These are phyloP conservation scores for Bos indicus DNA, from an alignment of 2,113 vertebrate species.

Conservation along the genomic window DNA sequence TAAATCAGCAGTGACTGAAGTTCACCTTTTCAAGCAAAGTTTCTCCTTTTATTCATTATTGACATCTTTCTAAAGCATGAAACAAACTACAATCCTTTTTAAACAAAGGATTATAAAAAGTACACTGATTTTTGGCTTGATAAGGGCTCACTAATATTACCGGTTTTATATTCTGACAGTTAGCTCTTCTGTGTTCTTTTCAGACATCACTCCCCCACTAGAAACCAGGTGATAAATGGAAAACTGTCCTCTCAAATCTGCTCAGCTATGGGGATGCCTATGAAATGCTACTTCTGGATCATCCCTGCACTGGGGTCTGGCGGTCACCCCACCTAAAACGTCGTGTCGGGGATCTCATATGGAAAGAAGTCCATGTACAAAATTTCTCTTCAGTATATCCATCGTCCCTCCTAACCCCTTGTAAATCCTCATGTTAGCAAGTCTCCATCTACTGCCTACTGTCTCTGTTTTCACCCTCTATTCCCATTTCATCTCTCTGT, in stretches of 20 bases:
- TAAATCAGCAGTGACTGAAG: neutral
- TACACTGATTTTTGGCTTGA: neutral
- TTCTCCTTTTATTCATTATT: constrained; percentile 9
- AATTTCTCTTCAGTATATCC: neutral
- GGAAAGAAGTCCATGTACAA: neutral
- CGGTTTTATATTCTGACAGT: neutral
- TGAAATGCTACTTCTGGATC: neutral
- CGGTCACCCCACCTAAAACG: neutral
- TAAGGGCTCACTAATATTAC: neutral
- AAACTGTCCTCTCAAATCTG: neutral
- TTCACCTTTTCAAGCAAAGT: neutral
- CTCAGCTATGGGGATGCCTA: neutral
- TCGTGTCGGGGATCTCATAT: neutral
- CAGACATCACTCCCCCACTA: neutral
- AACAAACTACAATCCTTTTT: neutral
- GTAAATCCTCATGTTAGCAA: neutral
- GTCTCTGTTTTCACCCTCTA: neutral
- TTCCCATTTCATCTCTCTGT: neutral
- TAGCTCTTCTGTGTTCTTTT: neutral
- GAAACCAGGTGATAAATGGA: neutral
- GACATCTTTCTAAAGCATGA: neutral
- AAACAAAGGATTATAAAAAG: constrained; percentile 26
- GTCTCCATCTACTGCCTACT: neutral
- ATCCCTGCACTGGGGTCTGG: neutral
- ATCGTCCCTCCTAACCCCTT: neutral